Evolutionary conservation across 1,140 invertebrate genomes (phyloP).

Genomic region (Neodiprion lecontei): DNA sequence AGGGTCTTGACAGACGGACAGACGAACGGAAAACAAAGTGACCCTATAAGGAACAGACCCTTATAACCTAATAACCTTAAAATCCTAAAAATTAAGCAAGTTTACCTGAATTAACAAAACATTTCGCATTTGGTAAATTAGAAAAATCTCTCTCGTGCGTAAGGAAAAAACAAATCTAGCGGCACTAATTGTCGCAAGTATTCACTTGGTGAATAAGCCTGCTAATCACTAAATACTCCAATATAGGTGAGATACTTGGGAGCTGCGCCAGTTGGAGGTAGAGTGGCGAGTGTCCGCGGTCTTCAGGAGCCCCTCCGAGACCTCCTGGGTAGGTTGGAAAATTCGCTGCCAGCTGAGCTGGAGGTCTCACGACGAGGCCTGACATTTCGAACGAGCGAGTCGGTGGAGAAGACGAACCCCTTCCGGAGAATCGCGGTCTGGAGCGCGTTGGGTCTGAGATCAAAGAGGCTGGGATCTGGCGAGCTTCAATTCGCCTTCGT

Average conservation of each 20-base stretch:
- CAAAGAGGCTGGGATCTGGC: constrained; percentile 34
- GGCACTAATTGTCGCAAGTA: too few relatives aligned
- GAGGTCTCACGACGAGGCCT: constrained; percentile 55
- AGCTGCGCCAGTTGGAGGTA: constrained; percentile 76
- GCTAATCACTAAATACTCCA: too few relatives aligned
- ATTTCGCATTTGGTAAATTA: too few relatives aligned
- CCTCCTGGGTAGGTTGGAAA: constrained; percentile 60
- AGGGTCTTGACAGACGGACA: too few relatives aligned
- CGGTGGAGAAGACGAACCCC: constrained; percentile 62
- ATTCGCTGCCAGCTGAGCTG: constrained; percentile 48
- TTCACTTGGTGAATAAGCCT: too few relatives aligned
- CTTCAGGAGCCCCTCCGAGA: constrained; percentile 82
- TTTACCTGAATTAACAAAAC: too few relatives aligned
- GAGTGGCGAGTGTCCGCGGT: constrained; percentile 82
- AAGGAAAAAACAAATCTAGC: too few relatives aligned
- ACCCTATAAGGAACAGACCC: too few relatives aligned
- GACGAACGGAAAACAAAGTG: too few relatives aligned
- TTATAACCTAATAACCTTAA: too few relatives aligned
- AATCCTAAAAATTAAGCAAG: too few relatives aligned
- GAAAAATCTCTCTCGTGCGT: too few relatives aligned
- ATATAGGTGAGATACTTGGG: constrained; percentile 81
- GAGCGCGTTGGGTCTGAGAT: constrained; percentile 65
- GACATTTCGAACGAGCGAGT: constrained; percentile 50
- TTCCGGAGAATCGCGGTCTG: constrained; percentile 91
- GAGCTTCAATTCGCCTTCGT: constrained; percentile 76